These are phyloP conservation scores for Magallana gigas DNA, from an alignment of 1,140 invertebrate species.

Conservation along the genomic window DNA sequence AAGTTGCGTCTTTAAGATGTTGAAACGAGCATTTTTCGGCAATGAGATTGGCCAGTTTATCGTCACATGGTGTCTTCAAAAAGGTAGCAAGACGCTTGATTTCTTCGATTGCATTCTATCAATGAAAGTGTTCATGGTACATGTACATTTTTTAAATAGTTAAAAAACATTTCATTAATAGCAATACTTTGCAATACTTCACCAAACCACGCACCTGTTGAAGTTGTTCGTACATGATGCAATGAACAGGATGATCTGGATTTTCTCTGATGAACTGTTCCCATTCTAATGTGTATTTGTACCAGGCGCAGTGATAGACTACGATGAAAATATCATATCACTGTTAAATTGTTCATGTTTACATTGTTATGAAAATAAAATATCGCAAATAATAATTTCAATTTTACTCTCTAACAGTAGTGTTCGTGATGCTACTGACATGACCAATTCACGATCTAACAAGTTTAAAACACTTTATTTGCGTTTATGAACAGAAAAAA, in stretches of 20 bases:
- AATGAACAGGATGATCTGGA: slow-evolving; percentile 27
- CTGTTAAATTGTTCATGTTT: no score
- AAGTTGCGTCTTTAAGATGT: slow-evolving; percentile 10
- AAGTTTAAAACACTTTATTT: no score
- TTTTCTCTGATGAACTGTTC: slow-evolving; percentile 24
- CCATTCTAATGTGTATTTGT: slow-evolving; percentile 16
- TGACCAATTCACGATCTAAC: no score
- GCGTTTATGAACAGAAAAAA: no score
- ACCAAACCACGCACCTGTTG: neutral
- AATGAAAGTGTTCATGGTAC: no score
- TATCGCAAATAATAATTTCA: no score
- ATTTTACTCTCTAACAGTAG: no score
- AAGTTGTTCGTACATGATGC: slow-evolving; percentile 14
- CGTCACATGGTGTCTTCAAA: neutral
- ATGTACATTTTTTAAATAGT: no score
- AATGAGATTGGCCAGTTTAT: slow-evolving; percentile 13
- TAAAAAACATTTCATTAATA: no score
- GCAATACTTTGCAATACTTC: no score
- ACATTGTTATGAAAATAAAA: no score
- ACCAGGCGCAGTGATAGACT: slow-evolving; percentile 4
- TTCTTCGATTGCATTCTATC: slow-evolving; percentile 9
- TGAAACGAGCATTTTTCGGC: slow-evolving; percentile 33
- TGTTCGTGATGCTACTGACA: no score
- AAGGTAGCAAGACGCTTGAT: slow-evolving; percentile 13
- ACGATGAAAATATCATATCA: neutral